These are phyloP conservation scores for Sapajus apella DNA, from an alignment of 2,113 vertebrate genomes.

Conservation along the genomic window DNA sequence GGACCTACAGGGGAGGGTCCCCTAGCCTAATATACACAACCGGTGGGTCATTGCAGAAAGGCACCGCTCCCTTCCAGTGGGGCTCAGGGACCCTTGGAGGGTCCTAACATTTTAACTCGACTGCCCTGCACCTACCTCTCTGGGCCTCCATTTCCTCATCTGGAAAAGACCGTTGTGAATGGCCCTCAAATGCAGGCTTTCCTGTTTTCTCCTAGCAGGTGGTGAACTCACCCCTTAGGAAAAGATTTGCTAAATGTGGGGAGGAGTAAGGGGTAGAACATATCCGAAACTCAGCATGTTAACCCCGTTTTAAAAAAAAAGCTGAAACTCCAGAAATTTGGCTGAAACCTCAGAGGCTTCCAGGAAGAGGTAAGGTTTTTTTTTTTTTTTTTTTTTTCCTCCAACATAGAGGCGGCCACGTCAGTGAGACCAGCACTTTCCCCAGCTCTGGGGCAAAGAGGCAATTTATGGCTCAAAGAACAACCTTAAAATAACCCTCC, in stretches of 20 bases:
- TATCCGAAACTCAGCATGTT: neutral
- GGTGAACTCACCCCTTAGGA: neutral
- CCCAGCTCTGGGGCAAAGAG: constrained; percentile 68
- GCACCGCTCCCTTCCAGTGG: neutral
- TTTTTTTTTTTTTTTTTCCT: neutral
- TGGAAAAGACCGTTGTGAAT: constrained; percentile 20
- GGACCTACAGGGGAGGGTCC: neutral
- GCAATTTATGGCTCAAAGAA: constrained; percentile 81
- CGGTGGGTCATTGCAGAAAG: neutral
- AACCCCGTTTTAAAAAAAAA: neutral
- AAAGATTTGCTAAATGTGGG: constrained; percentile 19
- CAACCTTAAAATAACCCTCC: constrained; percentile 89
- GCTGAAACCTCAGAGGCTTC: constrained; percentile 54
- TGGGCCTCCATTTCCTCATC: neutral
- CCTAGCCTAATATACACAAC: neutral
- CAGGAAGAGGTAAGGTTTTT: constrained; percentile 2
- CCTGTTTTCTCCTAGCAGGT: neutral
- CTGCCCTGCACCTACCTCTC: neutral
- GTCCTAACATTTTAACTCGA: no score
- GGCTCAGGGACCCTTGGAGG: neutral
- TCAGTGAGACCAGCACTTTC: constrained; percentile 52
- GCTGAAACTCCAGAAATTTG: neutral
- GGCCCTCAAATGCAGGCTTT: neutral
- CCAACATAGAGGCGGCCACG: neutral
- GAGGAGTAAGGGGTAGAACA: neutral